A percentile compares a stretch with the other conserved stretches of the same genome.
These are phyloP conservation scores for Graphium colonna DNA, from an alignment of 2,888 invertebrate species.

Conservation along the genomic window DNA sequence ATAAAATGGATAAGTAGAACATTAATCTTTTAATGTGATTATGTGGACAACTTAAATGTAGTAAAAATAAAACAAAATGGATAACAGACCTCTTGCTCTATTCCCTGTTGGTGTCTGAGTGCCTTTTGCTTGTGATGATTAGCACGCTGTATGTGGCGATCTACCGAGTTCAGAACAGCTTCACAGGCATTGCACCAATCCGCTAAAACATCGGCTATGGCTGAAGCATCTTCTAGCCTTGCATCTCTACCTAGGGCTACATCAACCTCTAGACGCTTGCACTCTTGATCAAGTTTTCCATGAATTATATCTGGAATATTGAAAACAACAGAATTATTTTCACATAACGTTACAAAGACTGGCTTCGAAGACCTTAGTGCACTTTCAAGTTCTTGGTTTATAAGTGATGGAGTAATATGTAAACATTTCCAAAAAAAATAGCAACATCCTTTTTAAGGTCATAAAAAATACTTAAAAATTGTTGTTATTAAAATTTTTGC, in stretches of 20 bases:
- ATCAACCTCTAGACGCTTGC: slow-evolving; percentile 95
- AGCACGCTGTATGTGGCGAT: slow-evolving; percentile 92
- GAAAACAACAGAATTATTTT: neutral
- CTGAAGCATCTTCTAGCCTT: slow-evolving; percentile 88
- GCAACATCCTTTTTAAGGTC: too few species aligned
- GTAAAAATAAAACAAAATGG: too few species aligned
- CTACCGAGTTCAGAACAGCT: slow-evolving; percentile 92
- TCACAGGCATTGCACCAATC: slow-evolving; percentile 95
- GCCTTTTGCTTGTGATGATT: slow-evolving; percentile 91
- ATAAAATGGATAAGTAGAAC: too few species aligned
- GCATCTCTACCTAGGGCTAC: slow-evolving; percentile 97
- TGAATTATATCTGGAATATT: slow-evolving; percentile 89
- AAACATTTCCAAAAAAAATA: too few species aligned
- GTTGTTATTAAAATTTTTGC: too few species aligned
- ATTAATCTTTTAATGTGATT: too few species aligned
- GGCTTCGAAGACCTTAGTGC: slow-evolving; percentile 1
- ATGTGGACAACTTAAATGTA: too few species aligned
- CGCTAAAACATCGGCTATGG: slow-evolving; percentile 89
- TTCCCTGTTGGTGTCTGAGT: slow-evolving; percentile 87
- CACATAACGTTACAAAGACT: too few species aligned
- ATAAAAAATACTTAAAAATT: too few species aligned
- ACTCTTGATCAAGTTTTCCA: slow-evolving; percentile 97
- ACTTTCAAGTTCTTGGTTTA: neutral
- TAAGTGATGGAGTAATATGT: too few species aligned
- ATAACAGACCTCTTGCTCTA: slow-evolving; percentile 91